Percentiles rank a stretch among this genome's conserved stretches.
Evolutionary conservation across 2,113 vertebrate genomes (phyloP).

Genomic region (Lycaon pictus): DNA sequence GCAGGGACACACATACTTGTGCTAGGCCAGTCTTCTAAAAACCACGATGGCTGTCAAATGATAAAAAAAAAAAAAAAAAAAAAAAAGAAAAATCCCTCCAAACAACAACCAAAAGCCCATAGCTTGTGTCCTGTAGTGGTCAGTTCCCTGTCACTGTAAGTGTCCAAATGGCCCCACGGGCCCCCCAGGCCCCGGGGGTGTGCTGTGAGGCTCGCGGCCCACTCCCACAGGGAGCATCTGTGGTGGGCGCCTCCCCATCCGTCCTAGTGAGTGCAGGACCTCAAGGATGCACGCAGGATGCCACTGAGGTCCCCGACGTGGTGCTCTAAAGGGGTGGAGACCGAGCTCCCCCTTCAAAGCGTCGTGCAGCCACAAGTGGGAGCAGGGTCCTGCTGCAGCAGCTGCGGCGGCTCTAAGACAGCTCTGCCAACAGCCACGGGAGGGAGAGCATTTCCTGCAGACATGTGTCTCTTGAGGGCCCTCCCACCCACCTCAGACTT

Average conservation of each 20-base stretch:
- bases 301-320: neutral
- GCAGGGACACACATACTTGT: neutral
- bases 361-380: neutral
- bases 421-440: neutral
- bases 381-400: slow-evolving; percentile 10
- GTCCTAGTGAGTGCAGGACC: accelerated
- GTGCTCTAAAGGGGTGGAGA: neutral
- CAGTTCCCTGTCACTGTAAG: neutral
- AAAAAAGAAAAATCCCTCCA: too few species aligned
- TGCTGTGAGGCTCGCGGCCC: neutral
- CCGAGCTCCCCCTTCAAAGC: neutral
- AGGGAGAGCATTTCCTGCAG: slow-evolving; percentile 18
- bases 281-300: neutral
- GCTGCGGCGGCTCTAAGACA: slow-evolving; percentile 53
- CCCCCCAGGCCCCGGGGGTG: neutral
- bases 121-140: neutral
- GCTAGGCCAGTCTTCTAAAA: too few species aligned
- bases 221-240: accelerated
- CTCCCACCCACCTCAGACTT: slow-evolving; percentile 63
- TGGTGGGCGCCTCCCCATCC: neutral
- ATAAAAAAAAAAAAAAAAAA: too few species aligned
- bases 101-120: neutral
- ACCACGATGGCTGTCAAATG: too few species aligned
- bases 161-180: too few species aligned
- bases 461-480: neutral